Conservation (phyloP, 2,888 invertebrate species). For the Dicycla oo region DNA sequence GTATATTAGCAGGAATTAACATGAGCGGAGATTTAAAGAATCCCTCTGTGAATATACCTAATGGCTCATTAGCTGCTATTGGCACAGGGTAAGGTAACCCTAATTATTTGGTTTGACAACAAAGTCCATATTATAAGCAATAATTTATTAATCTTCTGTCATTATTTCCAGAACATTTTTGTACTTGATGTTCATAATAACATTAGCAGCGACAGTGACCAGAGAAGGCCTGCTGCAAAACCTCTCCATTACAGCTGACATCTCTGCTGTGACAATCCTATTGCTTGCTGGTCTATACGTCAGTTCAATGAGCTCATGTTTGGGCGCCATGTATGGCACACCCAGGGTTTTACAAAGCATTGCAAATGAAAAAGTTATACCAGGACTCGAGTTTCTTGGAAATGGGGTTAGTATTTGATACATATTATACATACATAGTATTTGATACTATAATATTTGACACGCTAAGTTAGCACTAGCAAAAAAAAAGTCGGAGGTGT, state of each 20-base stretch:
- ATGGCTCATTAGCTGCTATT: conserved; percentile 98
- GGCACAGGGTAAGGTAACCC: conserved; percentile 93
- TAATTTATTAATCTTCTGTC: neutral
- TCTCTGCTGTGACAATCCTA: conserved; percentile 95
- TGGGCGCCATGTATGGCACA: conserved; percentile 99
- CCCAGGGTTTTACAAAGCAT: conserved; percentile 98
- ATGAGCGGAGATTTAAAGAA: conserved; percentile 99
- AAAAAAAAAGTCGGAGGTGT: too few relatives aligned
- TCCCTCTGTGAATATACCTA: conserved; percentile 97
- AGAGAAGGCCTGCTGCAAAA: conserved; percentile 93
- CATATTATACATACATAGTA: too few relatives aligned
- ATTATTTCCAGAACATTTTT: conserved; percentile 93
- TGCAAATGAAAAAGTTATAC: conserved; percentile 98
- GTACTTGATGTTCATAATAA: conserved; percentile 97
- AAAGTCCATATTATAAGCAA: neutral
- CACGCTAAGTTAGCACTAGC: neutral
- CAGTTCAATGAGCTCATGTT: conserved; percentile 98
- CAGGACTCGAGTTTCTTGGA: conserved; percentile 95
- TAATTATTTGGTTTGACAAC: neutral
- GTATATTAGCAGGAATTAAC: conserved; percentile 98
- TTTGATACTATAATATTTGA: too few relatives aligned
- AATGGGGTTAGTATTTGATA: conserved; percentile 93
- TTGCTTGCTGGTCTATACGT: conserved; percentile 98
- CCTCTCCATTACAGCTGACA: conserved; percentile 97
- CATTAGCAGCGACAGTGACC: conserved; percentile 96